phyloP scores from a whole-genome alignment of 2,113 vertebrate genomes.

The Bubo bubo region DNA sequence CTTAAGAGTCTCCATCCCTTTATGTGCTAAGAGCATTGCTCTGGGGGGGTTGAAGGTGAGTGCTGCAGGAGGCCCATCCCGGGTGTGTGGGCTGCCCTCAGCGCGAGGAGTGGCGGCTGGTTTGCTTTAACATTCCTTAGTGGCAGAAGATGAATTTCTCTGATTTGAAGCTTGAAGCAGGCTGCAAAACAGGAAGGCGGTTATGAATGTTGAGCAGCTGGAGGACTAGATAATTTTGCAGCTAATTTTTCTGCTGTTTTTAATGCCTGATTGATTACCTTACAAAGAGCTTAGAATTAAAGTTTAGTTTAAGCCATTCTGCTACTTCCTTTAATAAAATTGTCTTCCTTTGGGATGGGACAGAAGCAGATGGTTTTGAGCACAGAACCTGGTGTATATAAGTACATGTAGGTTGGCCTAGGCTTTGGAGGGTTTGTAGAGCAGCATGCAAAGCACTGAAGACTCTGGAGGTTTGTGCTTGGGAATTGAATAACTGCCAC shows the following conservation, averaged over 20 bases:
- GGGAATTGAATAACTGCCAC: background rate
- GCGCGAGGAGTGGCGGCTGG: rapidly evolving
- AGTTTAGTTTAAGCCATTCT: background rate
- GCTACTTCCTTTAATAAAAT: background rate
- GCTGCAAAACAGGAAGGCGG: background rate
- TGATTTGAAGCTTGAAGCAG: background rate
- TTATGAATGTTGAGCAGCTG: background rate
- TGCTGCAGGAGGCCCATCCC: background rate
- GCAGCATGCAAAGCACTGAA: too few species aligned
- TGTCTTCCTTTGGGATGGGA: background rate
- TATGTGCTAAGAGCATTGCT: background rate
- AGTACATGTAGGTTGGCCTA: background rate
- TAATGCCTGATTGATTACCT: background rate
- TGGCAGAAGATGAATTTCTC: background rate
- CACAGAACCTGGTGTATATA: background rate
- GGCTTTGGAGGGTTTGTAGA: background rate
- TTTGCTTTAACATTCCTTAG: background rate
- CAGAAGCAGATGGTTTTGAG: background rate
- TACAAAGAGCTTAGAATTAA: background rate
- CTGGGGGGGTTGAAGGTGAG: background rate
- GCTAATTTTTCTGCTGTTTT: background rate
- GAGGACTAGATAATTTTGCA: conserved; percentile 3
- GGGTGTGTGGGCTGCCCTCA: background rate
- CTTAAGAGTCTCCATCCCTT: background rate
- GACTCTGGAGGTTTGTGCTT: background rate